Evolutionary conservation across 2,113 vertebrate species (phyloP), one percentile per base, ranked within the genome.

Genomic region (Sinocyclocheilus maitianheensis): DNA sequence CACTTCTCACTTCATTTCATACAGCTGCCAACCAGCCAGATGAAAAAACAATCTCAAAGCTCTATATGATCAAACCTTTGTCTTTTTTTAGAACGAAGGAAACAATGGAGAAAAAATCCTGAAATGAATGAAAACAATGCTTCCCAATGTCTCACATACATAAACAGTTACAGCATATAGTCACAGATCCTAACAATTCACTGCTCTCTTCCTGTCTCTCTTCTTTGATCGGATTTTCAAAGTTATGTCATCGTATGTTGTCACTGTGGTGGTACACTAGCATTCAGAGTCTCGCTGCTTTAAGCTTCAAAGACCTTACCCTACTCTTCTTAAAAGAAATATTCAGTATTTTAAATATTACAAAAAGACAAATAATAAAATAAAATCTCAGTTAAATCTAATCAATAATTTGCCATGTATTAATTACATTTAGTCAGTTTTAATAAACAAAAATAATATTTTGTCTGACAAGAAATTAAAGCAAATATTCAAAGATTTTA

Each of bases 221-320:
- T 2, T 43, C 71, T 48, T 89, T 43, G 82, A 24, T 86, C 78
- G 58, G 34, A 78, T 84, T 91, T 87, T 90, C 88, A 88, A 91
- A 84, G 90, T 87, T 84, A 84, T 85, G 55, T 30, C 83, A 77
- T 85, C 62, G 85, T 75, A 79, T 81, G 30, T 77, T 37, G 10
- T 78, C 53, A 43, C 51, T 40, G 20, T 79, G 77, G 3, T 16
- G 11, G 13, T 37, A 37, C 34, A 43, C 34, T 8, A 80, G 12
- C 8, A 62, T 12, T 63, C 3, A 3, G 18, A 77, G 14, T 37
- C 51, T 78, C 51, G 37, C 18, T 77, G 48, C 75, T 18, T 43
- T 60, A 60, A 22, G 53, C 77, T 40, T 60, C 76, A 78, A 78
- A 78, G 18, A 78, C 26, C 26, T 20, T 34, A 4, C 1, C 16